Conservation (phyloP, 2,797 vertebrate species). For the Babyrousa celebensis region DNA sequence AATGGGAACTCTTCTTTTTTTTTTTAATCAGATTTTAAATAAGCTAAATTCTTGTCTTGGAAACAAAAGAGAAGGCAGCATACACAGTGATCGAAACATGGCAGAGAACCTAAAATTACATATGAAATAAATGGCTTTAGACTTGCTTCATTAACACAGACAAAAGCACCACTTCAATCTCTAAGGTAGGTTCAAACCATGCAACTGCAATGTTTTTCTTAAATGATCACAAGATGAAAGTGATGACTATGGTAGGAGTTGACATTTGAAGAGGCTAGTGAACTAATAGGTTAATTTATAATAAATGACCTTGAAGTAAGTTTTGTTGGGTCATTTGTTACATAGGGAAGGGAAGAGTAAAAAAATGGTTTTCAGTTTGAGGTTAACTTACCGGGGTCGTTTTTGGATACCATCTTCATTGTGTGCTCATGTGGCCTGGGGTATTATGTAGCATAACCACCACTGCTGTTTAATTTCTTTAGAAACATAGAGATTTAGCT, state of each 20-base stretch:
- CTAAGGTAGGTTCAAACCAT: background rate
- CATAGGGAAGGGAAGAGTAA: background rate
- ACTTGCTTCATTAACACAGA: background rate
- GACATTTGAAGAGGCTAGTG: constrained; percentile 14
- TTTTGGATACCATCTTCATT: constrained; percentile 2
- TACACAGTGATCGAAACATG: background rate
- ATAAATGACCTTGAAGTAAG: background rate
- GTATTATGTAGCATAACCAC: background rate
- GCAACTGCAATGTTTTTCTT: background rate
- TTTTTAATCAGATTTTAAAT: background rate
- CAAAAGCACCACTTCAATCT: background rate
- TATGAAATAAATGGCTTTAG: constrained; percentile 4
- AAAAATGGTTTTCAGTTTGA: background rate
- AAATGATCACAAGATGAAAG: constrained; percentile 6
- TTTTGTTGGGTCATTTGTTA: constrained; percentile 14
- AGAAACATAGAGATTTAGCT: constrained; percentile 42
- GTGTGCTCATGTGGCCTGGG: background rate
- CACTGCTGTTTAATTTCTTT: constrained; percentile 35
- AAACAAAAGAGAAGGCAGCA: background rate
- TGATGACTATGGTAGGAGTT: background rate
- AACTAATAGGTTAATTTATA: constrained; percentile 14
- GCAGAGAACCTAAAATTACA: background rate
- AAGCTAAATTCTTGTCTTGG: constrained; percentile 16
- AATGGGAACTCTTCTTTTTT: too few relatives aligned
- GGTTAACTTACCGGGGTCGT: background rate